These are phyloP conservation scores for Crocuta crocuta DNA, from an alignment of 2,113 vertebrate species.

Conservation along the genomic window DNA sequence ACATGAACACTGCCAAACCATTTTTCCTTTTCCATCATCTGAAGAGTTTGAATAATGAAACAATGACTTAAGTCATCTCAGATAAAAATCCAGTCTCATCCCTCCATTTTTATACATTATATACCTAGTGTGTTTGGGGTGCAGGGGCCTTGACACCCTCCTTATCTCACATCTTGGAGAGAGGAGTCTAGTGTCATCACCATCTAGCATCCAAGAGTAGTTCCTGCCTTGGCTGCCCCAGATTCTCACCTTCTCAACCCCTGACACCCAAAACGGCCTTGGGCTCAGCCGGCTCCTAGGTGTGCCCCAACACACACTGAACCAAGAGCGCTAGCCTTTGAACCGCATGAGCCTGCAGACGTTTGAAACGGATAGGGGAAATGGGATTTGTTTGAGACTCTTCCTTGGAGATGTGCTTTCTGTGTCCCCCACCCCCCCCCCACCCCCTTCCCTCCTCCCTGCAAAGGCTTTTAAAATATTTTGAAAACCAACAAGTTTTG, in stretches of 20 bases:
- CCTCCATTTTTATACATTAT: background rate
- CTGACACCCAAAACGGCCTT: background rate
- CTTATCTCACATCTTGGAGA: background rate
- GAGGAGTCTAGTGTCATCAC: background rate
- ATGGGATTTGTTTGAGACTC: background rate
- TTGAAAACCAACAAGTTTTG: constrained; percentile 62
- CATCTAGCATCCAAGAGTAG: background rate
- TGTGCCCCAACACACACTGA: background rate
- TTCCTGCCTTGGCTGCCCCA: background rate
- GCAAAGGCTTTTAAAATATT: constrained; percentile 49
- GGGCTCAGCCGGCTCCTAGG: background rate
- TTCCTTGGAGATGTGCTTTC: background rate
- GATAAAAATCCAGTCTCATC: background rate
- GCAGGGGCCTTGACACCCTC: background rate
- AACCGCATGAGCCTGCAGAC: background rate
- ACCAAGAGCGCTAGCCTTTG: background rate
- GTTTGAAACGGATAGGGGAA: background rate
- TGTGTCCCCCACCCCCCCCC: fast-evolving
- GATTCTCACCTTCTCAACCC: background rate
- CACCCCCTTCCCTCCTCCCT: background rate
- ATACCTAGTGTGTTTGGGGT: background rate
- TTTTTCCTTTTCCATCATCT: background rate
- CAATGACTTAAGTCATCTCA: background rate
- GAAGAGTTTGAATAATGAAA: background rate
- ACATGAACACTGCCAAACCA: background rate